phyloP scores from a whole-genome alignment of 1,140 invertebrate genomes.

The Drosophila watanabei region DNA sequence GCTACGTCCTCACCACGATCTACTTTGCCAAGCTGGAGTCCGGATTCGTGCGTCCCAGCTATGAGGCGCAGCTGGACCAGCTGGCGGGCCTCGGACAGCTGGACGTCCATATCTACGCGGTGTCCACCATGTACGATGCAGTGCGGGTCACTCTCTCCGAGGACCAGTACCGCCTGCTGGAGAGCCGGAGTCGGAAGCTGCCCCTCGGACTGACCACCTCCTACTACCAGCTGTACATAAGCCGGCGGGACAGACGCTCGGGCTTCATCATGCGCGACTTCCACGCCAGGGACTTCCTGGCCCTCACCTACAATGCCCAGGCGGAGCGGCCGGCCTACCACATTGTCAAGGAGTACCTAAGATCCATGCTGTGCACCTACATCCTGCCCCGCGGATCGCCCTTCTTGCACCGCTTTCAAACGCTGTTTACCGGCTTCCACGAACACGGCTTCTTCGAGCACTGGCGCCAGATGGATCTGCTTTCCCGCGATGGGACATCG shows the following conservation, averaged over 20 bases:
- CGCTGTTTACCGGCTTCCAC: slow-evolving; percentile 51
- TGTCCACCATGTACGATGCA: slow-evolving; percentile 62
- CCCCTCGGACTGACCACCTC: slow-evolving; percentile 22
- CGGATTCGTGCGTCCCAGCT: slow-evolving; percentile 69
- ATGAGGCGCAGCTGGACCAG: slow-evolving; percentile 61
- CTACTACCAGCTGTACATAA: slow-evolving; percentile 43
- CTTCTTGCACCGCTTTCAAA: slow-evolving; percentile 72
- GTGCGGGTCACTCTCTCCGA: slow-evolving; percentile 43
- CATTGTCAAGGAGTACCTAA: slow-evolving; percentile 74
- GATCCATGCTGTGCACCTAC: slow-evolving; percentile 73
- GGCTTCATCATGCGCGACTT: slow-evolving; percentile 72
- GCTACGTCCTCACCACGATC: slow-evolving; percentile 74
- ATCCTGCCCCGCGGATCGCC: slow-evolving; percentile 71
- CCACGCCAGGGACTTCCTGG: slow-evolving; percentile 66
- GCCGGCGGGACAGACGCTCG: slow-evolving; percentile 21
- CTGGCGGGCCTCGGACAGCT: slow-evolving; percentile 43
- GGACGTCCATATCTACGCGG: slow-evolving; percentile 57
- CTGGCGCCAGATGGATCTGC: slow-evolving; percentile 61
- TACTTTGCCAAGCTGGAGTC: slow-evolving; percentile 81
- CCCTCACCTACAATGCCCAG: slow-evolving; percentile 59
- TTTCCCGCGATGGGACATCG: slow-evolving; percentile 26
- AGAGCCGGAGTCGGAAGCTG: slow-evolving; percentile 11
- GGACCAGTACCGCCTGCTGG: slow-evolving; percentile 47
- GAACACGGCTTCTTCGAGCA: slow-evolving; percentile 73
- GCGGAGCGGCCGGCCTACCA: slow-evolving; percentile 66